A percentile compares a stretch with the other conserved stretches of the same genome.
Conservation (phyloP, 1,140 invertebrate species). For the Melitaea cinxia region DNA sequence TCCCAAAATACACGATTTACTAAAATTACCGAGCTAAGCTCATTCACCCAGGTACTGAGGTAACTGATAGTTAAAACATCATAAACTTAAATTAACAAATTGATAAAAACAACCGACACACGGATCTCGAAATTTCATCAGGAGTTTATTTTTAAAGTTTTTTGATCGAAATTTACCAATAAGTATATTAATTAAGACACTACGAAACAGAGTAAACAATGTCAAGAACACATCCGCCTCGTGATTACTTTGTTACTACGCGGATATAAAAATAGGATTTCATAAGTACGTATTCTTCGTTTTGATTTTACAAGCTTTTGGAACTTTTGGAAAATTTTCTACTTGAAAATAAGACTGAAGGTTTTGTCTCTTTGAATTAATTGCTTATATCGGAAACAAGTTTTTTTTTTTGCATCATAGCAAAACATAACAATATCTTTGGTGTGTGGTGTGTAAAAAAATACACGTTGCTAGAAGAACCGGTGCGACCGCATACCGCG, state of each 20-base stretch:
- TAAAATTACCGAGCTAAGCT: too few species aligned
- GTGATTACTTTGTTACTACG: conserved; percentile 26
- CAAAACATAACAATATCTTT: conserved; percentile 77
- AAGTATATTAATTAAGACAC: conserved; percentile 13
- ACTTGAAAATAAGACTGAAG: conserved; percentile 36
- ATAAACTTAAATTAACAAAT: too few species aligned
- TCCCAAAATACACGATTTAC: too few species aligned
- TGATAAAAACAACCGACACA: too few species aligned
- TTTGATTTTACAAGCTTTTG: background rate
- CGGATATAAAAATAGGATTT: conserved; percentile 24
- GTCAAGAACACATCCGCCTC: conserved; percentile 29
- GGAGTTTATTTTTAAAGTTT: too few species aligned
- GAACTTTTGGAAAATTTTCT: background rate
- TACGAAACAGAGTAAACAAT: conserved; percentile 21
- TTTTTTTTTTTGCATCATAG: conserved; percentile 68
- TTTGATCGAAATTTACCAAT: background rate
- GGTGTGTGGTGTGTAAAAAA: conserved; percentile 76
- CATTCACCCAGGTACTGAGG: too few species aligned
- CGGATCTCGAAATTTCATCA: too few species aligned
- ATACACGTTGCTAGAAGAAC: conserved; percentile 78
- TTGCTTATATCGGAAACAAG: conserved; percentile 10
- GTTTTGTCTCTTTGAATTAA: conserved; percentile 35
- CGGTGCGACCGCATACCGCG: conserved; percentile 78
- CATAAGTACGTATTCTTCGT: background rate
- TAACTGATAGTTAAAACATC: too few species aligned